These are phyloP conservation scores for Micronisus gabar DNA, from an alignment of 2,113 vertebrate genomes.

Conservation along the genomic window DNA sequence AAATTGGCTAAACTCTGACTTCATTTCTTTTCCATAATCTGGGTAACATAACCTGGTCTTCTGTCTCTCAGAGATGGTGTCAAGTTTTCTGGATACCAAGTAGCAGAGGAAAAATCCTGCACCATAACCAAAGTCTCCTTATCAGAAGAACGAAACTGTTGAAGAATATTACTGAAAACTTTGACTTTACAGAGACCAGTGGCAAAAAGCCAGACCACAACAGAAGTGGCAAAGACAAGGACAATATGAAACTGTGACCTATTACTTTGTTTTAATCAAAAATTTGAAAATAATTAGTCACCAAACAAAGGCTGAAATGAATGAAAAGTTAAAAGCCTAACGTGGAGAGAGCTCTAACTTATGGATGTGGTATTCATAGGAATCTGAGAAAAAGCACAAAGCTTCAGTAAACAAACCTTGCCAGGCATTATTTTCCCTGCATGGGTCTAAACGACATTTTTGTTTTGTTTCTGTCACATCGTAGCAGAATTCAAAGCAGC, in stretches of 20 bases:
- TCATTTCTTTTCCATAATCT: neutral
- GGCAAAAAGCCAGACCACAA: neutral
- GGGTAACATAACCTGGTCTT: neutral
- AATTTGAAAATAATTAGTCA: neutral
- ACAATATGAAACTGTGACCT: neutral
- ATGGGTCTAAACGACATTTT: neutral
- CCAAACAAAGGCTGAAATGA: slow-evolving; percentile 2
- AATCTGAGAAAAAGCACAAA: neutral
- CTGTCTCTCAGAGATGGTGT: neutral
- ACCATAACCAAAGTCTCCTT: neutral
- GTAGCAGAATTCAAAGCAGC: slow-evolving; percentile 44
- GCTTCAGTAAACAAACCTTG: slow-evolving; percentile 4
- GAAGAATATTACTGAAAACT: neutral
- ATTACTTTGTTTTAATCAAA: neutral
- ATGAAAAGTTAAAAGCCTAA: neutral
- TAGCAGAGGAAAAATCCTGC: neutral
- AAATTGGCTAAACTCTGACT: neutral
- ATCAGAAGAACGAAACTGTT: neutral
- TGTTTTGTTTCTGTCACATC: slow-evolving; percentile 9
- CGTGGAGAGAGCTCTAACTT: neutral
- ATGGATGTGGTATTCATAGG: neutral
- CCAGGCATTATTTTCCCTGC: neutral
- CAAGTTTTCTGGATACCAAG: neutral
- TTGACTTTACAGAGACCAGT: neutral
- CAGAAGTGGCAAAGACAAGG: neutral